Base-by-base conservation (phyloP, 2,797 vertebrate genomes). In the Haliaeetus vocifer region DNA sequence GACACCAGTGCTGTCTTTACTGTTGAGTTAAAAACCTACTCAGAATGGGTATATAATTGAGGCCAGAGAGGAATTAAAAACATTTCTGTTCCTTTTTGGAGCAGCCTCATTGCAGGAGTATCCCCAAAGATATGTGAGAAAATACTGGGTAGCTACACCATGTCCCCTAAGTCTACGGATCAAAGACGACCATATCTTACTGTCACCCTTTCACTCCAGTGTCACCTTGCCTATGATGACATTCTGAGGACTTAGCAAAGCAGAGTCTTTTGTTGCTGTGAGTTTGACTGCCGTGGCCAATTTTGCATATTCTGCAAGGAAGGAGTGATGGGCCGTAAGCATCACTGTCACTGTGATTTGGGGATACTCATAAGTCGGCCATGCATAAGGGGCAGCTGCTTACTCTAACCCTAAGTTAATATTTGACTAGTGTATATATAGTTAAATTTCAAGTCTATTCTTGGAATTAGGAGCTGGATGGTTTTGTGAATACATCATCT, bases 341-440 rank as follows among this genome's bases (percentile, higher is more conserved):
- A 4, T 80, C 23, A 0, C 26, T 31, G 28, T n/a, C 5, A 0
- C 10, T 3, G 19, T 74, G 63, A 50, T 23, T 45, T 52, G 33
- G 45, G 68, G 28, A 7, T 14, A 2, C 31, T 61, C 0, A 0
- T 6, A 25, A 52, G 23, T 26, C 37, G 4, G 5, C 47, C 12
- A 5, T 40, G 42, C 2, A 0, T 49, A 29, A 35, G 37, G 68
- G 52, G 5, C n/a, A 26, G 47, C 33, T 10, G 5, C 50, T 42
- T 20, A 37, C 42, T 63, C 15, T 49, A 26, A 6, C 44, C 40
- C 40, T 42, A 9, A 21, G 10, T 90, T 23, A 47, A 23, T 10
- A 10, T 21, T 21, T 21, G 28, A 9, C 44, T 88, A 2, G 26
- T 66, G 3, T 9, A 1, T 35, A 3, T 25, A 2, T 11, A 42